Conservation (phyloP, 2,888 invertebrate species). For the Parthenolecanium corni region DNA sequence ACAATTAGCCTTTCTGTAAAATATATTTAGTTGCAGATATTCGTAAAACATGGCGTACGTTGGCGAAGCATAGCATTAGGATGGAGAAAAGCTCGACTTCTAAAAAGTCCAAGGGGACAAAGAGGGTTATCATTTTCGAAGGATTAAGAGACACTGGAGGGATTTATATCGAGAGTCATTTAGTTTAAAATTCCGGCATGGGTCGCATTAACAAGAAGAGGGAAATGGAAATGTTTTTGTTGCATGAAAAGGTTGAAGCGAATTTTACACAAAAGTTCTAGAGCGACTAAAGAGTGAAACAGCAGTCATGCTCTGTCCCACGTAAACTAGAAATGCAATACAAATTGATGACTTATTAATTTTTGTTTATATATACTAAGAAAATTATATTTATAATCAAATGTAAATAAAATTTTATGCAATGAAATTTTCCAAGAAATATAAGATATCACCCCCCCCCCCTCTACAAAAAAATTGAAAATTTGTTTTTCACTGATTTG, state of each 20-base stretch:
- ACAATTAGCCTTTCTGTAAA: slow-evolving; percentile 24
- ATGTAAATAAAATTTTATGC: too few species aligned
- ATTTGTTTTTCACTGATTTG: too few species aligned
- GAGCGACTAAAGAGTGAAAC: neutral
- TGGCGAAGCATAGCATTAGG: neutral
- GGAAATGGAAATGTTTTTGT: slow-evolving; percentile 24
- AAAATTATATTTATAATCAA: too few species aligned
- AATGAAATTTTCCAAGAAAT: too few species aligned
- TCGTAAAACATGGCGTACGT: slow-evolving; percentile 9
- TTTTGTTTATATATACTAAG: too few species aligned
- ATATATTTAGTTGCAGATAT: slow-evolving; percentile 7
- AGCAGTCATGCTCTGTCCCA: too few species aligned
- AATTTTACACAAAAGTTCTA: slow-evolving; percentile 9
- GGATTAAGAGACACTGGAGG: slow-evolving; percentile 24
- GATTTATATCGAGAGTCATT: slow-evolving; percentile 29
- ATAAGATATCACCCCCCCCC: too few species aligned
- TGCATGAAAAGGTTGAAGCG: slow-evolving; percentile 19
- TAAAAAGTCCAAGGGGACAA: slow-evolving; percentile 18
- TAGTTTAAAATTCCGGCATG: slow-evolving; percentile 28
- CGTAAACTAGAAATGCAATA: neutral
- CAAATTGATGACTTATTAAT: neutral
- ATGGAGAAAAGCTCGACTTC: slow-evolving; percentile 8
- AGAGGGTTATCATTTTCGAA: slow-evolving; percentile 27
- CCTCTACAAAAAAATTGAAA: too few species aligned
- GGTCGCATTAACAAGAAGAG: slow-evolving; percentile 21